These are phyloP conservation scores for Cephalophus harveyi DNA, from an alignment of 2,113 vertebrate species.

Conservation along the genomic window DNA sequence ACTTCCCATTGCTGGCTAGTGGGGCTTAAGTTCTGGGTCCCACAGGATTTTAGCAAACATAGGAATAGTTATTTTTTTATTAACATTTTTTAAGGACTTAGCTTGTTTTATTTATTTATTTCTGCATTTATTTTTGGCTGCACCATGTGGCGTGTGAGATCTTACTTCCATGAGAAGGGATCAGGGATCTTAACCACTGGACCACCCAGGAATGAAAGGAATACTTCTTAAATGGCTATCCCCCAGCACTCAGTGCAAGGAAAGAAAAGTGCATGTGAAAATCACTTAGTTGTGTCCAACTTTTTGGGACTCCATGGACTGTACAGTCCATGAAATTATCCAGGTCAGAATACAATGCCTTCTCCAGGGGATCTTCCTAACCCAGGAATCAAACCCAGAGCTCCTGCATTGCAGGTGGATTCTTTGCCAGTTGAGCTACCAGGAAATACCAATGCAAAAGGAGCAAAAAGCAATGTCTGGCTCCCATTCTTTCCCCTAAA, in stretches of 20 bases:
- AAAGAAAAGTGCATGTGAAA: not conserved
- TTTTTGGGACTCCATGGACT: not conserved
- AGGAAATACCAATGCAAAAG: not conserved
- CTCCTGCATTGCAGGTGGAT: not conserved
- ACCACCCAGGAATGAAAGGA: not conserved
- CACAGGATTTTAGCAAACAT: not conserved
- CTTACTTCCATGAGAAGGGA: not conserved
- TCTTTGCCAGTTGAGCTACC: not conserved
- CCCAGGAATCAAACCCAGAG: not conserved
- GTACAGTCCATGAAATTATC: not conserved
- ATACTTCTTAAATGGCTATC: not conserved
- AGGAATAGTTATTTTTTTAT: not conserved
- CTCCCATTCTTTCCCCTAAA: not conserved
- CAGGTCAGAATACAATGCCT: not conserved
- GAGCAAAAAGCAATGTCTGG: not conserved
- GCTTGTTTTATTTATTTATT: not conserved
- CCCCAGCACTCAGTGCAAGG: not conserved
- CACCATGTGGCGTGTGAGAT: not conserved
- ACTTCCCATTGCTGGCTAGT: not conserved
- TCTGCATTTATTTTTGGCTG: not conserved
- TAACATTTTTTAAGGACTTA: not conserved
- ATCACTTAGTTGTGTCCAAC: not conserved
- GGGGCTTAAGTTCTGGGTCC: not conserved
- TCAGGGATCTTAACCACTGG: not conserved
- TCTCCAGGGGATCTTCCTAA: not conserved